phyloP scores from a whole-genome alignment of 2,113 vertebrate species.

The Dendrocopos noguchii region DNA sequence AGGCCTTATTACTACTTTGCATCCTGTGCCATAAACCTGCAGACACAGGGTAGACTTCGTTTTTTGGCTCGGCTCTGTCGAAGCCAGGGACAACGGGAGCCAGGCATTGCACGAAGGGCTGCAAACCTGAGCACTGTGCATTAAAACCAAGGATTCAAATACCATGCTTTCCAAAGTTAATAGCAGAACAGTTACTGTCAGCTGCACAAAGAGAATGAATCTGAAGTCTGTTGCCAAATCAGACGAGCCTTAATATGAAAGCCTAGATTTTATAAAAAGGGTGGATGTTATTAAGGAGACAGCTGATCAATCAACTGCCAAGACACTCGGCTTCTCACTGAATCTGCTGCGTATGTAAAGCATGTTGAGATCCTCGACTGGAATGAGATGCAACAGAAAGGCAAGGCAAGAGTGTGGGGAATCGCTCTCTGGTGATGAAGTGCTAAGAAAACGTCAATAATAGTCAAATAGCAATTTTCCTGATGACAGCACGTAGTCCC shows the following conservation, averaged over 20 bases:
- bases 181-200: background rate
- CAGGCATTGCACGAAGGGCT: accelerated
- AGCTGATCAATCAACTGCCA: constrained; percentile 52
- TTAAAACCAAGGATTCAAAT: background rate
- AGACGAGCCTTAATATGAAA: constrained; percentile 10
- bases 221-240: constrained; percentile 17
- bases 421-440: background rate
- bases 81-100: background rate
- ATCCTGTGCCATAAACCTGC: background rate
- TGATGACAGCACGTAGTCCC: background rate
- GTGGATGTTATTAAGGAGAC: background rate
- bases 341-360: background rate
- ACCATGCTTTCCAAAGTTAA: background rate
- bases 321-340: background rate
- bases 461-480: constrained; percentile 33
- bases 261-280: constrained; percentile 12
- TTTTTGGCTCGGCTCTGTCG: background rate
- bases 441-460: constrained; percentile 26
- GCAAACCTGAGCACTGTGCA: background rate
- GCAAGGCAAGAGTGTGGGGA: constrained; percentile 18
- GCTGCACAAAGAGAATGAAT: constrained; percentile 6
- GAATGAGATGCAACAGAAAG: constrained; percentile 4
- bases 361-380: background rate
- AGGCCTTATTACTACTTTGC: background rate
- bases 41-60: background rate